Base-by-base conservation (phyloP, 2,113 vertebrate genomes). In the Craseonycteris thonglongyai region DNA sequence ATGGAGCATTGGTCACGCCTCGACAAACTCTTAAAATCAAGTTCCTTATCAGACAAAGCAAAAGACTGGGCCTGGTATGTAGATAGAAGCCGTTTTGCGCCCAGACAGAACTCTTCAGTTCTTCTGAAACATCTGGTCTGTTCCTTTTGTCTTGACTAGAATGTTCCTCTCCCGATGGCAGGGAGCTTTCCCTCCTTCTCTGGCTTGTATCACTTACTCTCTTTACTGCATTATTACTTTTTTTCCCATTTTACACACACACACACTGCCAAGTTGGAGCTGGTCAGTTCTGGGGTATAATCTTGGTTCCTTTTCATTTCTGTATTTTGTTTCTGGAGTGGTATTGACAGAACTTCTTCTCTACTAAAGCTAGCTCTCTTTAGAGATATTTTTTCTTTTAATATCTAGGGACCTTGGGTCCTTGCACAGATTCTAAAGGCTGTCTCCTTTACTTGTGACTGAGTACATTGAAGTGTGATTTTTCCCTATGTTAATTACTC, bases 321-420 rank as follows among this genome's bases (percentile, higher is more conserved):
- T 94, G 7, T 65, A 30, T 72, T 93, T 83, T 94, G 33, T 95
- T 69, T 85, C 24, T 80, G 42, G 35, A 68, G 35, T 10, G 40
- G 12, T 54, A 35, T 40, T 61, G 15, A 24, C 56, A 68, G 71
- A 74, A 74, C 58, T 26, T 24, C 30, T 71, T 42, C 40, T 61
- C 58, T 79, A 2, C 56, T 12, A 42, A 61, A 47, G 58, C 24
- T 71, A 6, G 58, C 30, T 42, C n/a, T 79, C 26, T 74, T 1
- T 12, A 19, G 35, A 40, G 58, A 21, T 61, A 3, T 38, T 22
- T 40, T 22, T 63, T 51, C 33, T 66, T 47, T 28, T 45, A n/a
- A 33, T 22, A 7, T 63, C 54, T 63, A 7, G 45, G 18, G 19
- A 91, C 61, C 38, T 28, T 15, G 38, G 72, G 35, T 42, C 38